Evolutionary conservation across 2,113 vertebrate species (phyloP).

Genomic region (Oreochromis tanganicae): DNA sequence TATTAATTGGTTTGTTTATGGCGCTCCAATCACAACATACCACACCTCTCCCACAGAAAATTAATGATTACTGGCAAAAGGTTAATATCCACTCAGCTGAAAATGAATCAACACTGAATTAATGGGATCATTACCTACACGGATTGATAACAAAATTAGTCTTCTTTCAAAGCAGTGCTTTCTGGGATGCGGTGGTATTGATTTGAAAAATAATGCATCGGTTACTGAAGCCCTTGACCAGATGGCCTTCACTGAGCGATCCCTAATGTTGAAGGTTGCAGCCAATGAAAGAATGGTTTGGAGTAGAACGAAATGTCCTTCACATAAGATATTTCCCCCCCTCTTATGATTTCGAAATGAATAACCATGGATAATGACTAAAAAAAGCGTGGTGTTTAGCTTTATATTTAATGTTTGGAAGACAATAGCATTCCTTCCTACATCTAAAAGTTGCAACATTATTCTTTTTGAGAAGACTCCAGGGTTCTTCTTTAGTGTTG

Average conservation of each 20-base stretch:
- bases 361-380: not conserved
- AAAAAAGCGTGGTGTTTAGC: not conserved
- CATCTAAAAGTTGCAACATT: not conserved
- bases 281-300: not conserved
- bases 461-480: not conserved
- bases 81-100: constrained; percentile 78
- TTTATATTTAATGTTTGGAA: not conserved
- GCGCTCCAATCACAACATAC: constrained; percentile 56
- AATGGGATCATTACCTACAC: constrained; percentile 75
- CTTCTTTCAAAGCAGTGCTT: constrained; percentile 50
- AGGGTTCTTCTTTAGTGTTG: not conserved
- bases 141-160: constrained; percentile 74
- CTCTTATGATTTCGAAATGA: not conserved
- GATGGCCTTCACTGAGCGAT: not conserved
- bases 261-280: constrained; percentile 7
- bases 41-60: constrained; percentile 68
- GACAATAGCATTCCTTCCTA: not conserved
- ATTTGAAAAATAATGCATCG: constrained; percentile 64
- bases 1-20: constrained; percentile 68
- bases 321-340: not conserved
- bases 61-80: constrained; percentile 75
- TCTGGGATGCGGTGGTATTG: constrained; percentile 53
- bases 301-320: not conserved
- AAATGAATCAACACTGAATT: constrained; percentile 76
- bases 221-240: constrained; percentile 54